These are phyloP conservation scores for Oreotrochilus melanogaster DNA, from an alignment of 2,113 vertebrate genomes.

Conservation along the genomic window DNA sequence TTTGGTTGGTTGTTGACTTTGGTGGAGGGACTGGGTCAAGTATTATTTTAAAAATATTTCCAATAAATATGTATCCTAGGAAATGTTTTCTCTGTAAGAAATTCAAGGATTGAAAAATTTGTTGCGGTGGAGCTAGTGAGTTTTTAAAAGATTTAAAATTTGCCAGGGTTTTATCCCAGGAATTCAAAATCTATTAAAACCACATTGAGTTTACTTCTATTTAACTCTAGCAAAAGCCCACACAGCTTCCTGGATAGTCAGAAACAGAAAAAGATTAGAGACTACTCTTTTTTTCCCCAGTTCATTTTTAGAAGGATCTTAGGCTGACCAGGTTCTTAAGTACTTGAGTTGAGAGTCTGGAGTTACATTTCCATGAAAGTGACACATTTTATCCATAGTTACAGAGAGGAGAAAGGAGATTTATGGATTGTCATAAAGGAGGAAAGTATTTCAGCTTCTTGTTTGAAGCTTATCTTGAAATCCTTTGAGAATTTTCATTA, in stretches of 20 bases:
- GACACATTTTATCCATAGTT: not conserved
- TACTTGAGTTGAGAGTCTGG: not conserved
- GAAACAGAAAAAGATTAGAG: not conserved
- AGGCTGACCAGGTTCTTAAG: not conserved
- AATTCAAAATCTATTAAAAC: not conserved
- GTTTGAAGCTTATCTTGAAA: not conserved
- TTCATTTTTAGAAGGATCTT: not conserved
- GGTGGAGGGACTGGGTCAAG: fast-evolving
- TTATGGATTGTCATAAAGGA: not conserved
- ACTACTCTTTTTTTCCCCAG: not conserved
- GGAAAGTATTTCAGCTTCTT: not conserved
- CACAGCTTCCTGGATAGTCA: not conserved
- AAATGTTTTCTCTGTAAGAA: not conserved
- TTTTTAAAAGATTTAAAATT: not conserved
- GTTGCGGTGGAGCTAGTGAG: not conserved
- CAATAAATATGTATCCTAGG: not conserved
- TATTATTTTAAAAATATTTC: not conserved
- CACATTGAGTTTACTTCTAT: not conserved
- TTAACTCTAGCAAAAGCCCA: not conserved
- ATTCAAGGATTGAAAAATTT: not conserved
- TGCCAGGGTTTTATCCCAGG: not conserved
- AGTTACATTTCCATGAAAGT: not conserved
- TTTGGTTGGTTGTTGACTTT: not conserved
- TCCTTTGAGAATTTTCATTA: not conserved
- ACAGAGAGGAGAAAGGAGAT: not conserved